Conservation (phyloP, 2,888 invertebrate species). For the Eilema griseolum region DNA sequence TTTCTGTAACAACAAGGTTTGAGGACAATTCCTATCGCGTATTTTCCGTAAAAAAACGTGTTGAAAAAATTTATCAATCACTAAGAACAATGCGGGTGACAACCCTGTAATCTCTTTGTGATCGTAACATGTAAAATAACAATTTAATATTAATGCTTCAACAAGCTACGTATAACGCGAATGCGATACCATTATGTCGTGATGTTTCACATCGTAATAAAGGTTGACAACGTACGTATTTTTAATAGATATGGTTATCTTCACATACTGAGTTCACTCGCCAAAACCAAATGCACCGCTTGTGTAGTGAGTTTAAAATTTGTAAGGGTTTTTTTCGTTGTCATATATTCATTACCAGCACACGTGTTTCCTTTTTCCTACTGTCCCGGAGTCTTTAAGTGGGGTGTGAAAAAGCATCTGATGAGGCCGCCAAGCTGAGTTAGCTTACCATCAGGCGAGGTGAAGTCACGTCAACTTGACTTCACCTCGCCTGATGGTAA, state of each 20-base stretch:
- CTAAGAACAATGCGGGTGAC: not conserved
- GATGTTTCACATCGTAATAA: slow-evolving; percentile 40
- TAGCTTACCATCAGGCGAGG: no score
- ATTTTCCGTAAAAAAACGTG: not conserved
- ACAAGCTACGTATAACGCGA: slow-evolving; percentile 20
- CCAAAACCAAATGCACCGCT: not conserved
- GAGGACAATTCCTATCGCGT: not conserved
- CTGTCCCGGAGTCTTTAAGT: no score
- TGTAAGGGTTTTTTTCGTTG: no score
- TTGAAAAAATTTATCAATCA: not conserved
- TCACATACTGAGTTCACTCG: not conserved
- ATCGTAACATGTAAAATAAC: slow-evolving; percentile 35
- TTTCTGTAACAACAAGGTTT: not conserved
- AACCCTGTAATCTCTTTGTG: slow-evolving; percentile 37
- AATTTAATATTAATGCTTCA: slow-evolving; percentile 30
- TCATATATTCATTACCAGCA: no score
- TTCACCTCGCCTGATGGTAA: no score
- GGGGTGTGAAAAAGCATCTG: no score
- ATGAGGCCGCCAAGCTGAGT: no score
- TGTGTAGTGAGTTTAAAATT: not conserved
- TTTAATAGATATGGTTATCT: not conserved
- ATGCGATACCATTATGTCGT: slow-evolving; percentile 32
- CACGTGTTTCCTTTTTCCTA: no score
- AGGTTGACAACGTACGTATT: slow-evolving; percentile 20
- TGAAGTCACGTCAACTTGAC: no score